Conservation (phyloP, 2,888 invertebrate genomes). For the Anagyrus pseudococci region DNA sequence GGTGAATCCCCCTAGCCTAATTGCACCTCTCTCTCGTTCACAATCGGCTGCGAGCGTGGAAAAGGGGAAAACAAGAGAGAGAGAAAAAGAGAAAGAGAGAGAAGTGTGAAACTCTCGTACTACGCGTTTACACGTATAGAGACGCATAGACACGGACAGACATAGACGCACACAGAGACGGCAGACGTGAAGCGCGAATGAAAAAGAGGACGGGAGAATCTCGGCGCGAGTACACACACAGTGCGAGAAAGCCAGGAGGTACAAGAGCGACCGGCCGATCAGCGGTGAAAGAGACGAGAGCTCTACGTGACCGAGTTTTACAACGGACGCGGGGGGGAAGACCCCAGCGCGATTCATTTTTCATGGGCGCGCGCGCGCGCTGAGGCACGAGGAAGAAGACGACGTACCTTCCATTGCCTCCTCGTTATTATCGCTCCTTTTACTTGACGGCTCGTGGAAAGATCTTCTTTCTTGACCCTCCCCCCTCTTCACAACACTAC, state of each 20-base stretch:
- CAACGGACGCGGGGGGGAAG: constrained; percentile 11
- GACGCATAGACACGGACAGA: no score
- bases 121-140: no score
- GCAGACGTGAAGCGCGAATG: neutral
- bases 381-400: no score
- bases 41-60: neutral
- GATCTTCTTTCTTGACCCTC: no score
- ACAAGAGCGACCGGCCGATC: neutral
- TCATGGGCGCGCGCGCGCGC: no score
- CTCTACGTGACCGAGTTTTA: constrained; percentile 36
- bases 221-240: neutral
- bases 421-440: no score
- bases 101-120: constrained; percentile 33
- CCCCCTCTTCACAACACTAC: no score
- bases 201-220: constrained; percentile 37
- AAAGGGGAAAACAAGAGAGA: neutral
- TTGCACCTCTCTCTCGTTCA: constrained; percentile 1
- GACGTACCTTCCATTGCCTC: no score
- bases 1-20: constrained; percentile 2
- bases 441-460: no score
- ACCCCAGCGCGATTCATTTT: constrained; percentile 2
- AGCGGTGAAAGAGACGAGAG: neutral
- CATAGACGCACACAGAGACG: no score
- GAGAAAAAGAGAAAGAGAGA: neutral
- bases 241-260: neutral